These are phyloP conservation scores for Amyelois transitella DNA, from an alignment of 1,140 invertebrate species.

Conservation along the genomic window DNA sequence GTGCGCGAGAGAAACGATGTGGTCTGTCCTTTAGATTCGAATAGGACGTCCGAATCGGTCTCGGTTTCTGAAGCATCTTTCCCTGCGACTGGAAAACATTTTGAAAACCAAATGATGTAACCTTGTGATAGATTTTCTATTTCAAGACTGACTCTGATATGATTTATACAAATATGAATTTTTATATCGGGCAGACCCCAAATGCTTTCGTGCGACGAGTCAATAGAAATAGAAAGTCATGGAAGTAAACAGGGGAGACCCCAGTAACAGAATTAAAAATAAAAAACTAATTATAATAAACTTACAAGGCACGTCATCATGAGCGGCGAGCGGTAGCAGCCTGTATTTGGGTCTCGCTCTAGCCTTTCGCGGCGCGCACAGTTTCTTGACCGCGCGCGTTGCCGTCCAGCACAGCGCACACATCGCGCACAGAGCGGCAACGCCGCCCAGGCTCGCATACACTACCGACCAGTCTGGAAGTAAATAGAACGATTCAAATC, in stretches of 20 bases:
- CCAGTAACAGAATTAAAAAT: no score
- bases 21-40: constrained; percentile 77
- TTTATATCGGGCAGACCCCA: no score
- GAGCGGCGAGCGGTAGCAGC: constrained; percentile 45
- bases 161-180: no score
- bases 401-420: constrained; percentile 24
- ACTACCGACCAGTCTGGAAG: constrained; percentile 58
- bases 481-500: background rate
- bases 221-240: no score
- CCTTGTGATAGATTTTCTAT: no score
- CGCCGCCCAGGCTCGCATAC: constrained; percentile 51
- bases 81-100: constrained; percentile 56
- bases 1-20: constrained; percentile 65
- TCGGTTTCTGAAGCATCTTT: constrained; percentile 83
- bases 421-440: constrained; percentile 32
- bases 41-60: constrained; percentile 83
- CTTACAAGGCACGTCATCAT: constrained; percentile 52
- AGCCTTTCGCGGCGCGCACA: constrained; percentile 36
- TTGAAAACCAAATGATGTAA: no score
- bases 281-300: no score
- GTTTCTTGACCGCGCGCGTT: constrained; percentile 24
- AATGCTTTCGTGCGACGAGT: no score
- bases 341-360: constrained; percentile 41
- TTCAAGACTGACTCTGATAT: no score
- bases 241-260: no score